Evolutionary conservation across 2,888 invertebrate genomes (phyloP).

Genomic region (Bombyx huttoni): DNA sequence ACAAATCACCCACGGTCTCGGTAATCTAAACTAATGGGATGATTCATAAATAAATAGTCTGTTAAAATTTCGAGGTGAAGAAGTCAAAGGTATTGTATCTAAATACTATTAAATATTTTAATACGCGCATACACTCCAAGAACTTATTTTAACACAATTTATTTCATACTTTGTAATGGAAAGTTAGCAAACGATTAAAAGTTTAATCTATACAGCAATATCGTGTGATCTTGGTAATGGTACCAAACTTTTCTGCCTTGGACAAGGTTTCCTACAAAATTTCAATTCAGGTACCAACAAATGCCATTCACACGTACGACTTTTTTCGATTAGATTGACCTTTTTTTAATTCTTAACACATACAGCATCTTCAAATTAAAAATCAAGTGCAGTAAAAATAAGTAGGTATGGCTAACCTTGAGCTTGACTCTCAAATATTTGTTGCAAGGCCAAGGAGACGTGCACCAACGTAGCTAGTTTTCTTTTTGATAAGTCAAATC

Average conservation of each 20-base stretch:
- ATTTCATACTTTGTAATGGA: too few species aligned
- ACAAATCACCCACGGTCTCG: not conserved
- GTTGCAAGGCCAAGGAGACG: not conserved
- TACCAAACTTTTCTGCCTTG: too few species aligned
- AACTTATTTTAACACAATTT: too few species aligned
- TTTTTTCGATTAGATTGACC: not conserved
- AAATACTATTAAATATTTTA: not conserved
- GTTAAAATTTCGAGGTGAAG: not conserved
- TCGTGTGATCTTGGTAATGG: too few species aligned
- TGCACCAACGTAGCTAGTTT: not conserved
- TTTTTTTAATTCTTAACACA: not conserved
- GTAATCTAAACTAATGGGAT: not conserved
- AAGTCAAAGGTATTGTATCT: not conserved
- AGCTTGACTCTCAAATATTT: not conserved
- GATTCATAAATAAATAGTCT: not conserved
- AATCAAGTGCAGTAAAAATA: not conserved
- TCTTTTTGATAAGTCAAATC: not conserved
- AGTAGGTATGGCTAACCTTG: not conserved
- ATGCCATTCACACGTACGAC: too few species aligned
- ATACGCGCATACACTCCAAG: not conserved
- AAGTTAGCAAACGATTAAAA: too few species aligned
- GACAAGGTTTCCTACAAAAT: too few species aligned
- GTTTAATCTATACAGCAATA: too few species aligned
- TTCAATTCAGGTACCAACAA: too few species aligned
- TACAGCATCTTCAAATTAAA: not conserved